Base-by-base conservation (phyloP, 2,113 vertebrate species). In the Xyliphius kryptos region DNA sequence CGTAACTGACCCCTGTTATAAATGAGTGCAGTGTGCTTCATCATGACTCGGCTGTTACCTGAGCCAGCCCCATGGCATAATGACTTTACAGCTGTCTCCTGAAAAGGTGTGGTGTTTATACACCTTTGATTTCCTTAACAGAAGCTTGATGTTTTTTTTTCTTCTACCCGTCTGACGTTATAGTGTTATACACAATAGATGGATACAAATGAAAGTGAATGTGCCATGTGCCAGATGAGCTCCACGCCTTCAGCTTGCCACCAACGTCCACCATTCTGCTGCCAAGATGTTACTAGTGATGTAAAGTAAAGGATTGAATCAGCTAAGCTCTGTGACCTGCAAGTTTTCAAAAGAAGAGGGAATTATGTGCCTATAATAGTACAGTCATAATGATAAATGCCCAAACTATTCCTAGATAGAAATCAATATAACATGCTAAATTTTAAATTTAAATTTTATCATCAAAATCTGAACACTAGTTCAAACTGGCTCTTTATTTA, bases 71-170 rank as follows among this genome's bases (percentile, higher is more conserved):
- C 3, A 40, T 53, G n/a, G 56, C 44, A 41, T 72, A 60, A 72
- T 61, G 56, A 26, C 22, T 37, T 47, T 57, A 46, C 66, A 69
- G 61, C 66, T 69, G 66, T 65, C 61, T 68, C 61, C 22, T 26
- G 3, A 26, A 12, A 37, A 15, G 51, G 56, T 38, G 57, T 57
- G 32, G 59, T 52, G 22, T 56, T 47, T 50, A 46, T 49, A 68
- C 43, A 41, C 70, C 56, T 48, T 19, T 47, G 48, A 51, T 65
- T 60, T 57, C 55, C 56, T 19, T 55, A 50, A 68, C 70, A 72
- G 70, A 72, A 68, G 70, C 61, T 72, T 38, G 65, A 72, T 68
- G n/a, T 20, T n/a, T n/a, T n/a, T n/a, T 68, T 17, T 65, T 63
- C 55, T 51, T 61, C 61, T 49, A 64, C 70, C 58, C 62, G 3